Evolutionary conservation across 2,113 vertebrate genomes (phyloP).

Genomic region (Nyctibius bracteatus): DNA sequence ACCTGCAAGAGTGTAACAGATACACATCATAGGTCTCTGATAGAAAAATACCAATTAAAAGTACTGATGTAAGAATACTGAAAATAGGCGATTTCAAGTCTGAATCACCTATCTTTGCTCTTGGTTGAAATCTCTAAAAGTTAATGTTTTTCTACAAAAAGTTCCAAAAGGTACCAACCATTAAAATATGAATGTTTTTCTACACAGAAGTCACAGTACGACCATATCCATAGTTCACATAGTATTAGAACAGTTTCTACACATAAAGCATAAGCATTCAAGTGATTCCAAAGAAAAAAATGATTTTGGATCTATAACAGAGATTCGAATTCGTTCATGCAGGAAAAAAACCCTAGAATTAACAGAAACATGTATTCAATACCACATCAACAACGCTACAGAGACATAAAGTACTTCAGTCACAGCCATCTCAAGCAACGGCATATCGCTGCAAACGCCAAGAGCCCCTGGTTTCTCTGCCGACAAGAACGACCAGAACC

Average conservation of each 20-base stretch:
- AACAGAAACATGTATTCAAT: background rate
- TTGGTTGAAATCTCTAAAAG: background rate
- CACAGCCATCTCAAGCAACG: fast-evolving
- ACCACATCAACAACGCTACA: background rate
- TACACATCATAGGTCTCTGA: background rate
- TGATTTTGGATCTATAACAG: background rate
- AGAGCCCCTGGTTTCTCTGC: background rate
- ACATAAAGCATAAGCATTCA: background rate
- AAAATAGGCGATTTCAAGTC: background rate
- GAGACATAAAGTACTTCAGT: background rate
- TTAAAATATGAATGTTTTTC: background rate
- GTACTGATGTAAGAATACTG: background rate
- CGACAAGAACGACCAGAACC: background rate
- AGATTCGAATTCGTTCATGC: background rate
- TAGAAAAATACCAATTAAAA: background rate
- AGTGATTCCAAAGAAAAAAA: background rate
- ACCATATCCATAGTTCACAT: background rate
- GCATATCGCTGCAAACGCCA: fast-evolving
- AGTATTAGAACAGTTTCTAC: background rate
- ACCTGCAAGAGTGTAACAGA: background rate
- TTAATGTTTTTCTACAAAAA: background rate
- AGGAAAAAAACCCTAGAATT: background rate
- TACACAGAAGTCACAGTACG: background rate
- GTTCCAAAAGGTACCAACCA: background rate
- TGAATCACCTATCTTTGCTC: background rate